phyloP scores from a whole-genome alignment of 2,888 invertebrate genomes.

The Tholera decimalis region DNA sequence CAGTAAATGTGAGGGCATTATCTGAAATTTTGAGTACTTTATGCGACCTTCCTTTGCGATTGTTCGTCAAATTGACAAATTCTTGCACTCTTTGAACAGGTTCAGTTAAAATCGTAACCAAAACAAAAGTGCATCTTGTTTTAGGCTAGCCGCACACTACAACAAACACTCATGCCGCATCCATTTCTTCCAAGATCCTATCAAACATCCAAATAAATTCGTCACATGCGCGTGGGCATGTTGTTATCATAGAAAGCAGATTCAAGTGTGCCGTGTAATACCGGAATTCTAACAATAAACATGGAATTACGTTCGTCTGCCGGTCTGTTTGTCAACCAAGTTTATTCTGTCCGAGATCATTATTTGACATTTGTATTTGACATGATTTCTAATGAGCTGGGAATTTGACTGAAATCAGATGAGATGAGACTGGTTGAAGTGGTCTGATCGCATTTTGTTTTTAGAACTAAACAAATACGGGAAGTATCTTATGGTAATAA shows the following conservation, averaged over 20 bases:
- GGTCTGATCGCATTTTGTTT: slow-evolving; percentile 8
- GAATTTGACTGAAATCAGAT: slow-evolving; percentile 43
- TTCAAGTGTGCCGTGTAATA: slow-evolving; percentile 84
- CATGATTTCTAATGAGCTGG: slow-evolving; percentile 61
- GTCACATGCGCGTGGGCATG: slow-evolving; percentile 73
- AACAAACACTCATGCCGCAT: slow-evolving; percentile 32
- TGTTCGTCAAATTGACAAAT: no score
- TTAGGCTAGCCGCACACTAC: no score
- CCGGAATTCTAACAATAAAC: slow-evolving; percentile 83
- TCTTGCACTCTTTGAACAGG: no score
- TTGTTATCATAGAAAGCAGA: slow-evolving; percentile 85
- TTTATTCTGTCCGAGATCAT: slow-evolving; percentile 67
- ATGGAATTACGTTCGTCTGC: slow-evolving; percentile 68
- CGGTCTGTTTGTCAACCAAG: slow-evolving; percentile 58
- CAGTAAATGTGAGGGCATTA: no score
- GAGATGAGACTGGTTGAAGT: slow-evolving; percentile 10
- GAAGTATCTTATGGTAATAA: background rate
- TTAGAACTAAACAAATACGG: background rate
- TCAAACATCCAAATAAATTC: slow-evolving; percentile 71
- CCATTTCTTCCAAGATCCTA: slow-evolving; percentile 16
- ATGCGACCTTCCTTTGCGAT: no score
- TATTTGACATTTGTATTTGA: slow-evolving; percentile 63
- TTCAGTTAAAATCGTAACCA: no score
- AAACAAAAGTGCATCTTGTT: no score
- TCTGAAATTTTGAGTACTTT: no score